phyloP scores from a whole-genome alignment of 2,888 invertebrate species.

The Flexamia atlantica region DNA sequence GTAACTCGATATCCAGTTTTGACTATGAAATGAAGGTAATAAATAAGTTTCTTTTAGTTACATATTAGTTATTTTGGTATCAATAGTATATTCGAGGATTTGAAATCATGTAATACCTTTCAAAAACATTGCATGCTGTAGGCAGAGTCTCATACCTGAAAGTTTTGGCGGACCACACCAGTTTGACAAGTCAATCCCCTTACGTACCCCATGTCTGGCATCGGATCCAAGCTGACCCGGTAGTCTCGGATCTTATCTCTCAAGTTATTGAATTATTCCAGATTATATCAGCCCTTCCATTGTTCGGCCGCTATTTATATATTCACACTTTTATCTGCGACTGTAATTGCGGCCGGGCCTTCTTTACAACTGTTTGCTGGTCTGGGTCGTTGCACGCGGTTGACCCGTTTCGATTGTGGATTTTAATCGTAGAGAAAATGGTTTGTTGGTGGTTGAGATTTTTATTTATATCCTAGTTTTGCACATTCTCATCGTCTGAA shows the following conservation, averaged over 20 bases:
- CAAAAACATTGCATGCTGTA: too few relatives aligned
- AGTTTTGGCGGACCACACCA: background rate
- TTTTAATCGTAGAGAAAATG: too few relatives aligned
- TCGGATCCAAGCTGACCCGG: slow-evolving; percentile 1
- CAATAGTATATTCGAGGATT: too few relatives aligned
- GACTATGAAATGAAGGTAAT: too few relatives aligned
- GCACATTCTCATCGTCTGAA: too few relatives aligned
- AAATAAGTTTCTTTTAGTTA: too few relatives aligned
- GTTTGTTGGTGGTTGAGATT: too few relatives aligned
- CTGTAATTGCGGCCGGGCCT: slow-evolving; percentile 22
- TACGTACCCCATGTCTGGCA: background rate
- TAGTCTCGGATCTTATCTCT: slow-evolving; percentile 23
- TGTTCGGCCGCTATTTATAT: slow-evolving; percentile 34
- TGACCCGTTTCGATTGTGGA: background rate
- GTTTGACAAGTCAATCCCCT: background rate
- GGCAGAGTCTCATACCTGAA: too few relatives aligned
- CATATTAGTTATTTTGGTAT: too few relatives aligned
- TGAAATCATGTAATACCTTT: too few relatives aligned
- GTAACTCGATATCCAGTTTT: too few relatives aligned
- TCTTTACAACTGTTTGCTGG: slow-evolving; percentile 26
- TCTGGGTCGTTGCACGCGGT: slow-evolving; percentile 21
- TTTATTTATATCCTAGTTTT: too few relatives aligned
- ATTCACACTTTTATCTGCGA: slow-evolving; percentile 37
- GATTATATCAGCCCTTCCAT: slow-evolving; percentile 29
- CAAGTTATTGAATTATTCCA: slow-evolving; percentile 38